These are phyloP conservation scores for Cynopterus sphinx DNA, from an alignment of 2,797 vertebrate species.

Conservation along the genomic window DNA sequence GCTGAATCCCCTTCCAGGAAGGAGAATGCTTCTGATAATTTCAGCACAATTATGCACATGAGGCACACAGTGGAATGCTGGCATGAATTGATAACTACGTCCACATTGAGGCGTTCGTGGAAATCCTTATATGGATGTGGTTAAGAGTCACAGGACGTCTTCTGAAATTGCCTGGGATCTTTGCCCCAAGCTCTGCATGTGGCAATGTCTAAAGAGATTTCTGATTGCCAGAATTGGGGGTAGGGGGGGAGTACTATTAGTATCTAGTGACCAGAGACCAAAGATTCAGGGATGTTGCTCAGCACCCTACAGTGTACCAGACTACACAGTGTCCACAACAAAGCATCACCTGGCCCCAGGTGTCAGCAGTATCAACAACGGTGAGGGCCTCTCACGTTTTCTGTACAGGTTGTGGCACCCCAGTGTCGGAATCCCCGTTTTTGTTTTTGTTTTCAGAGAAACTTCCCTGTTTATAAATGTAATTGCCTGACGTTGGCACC, in stretches of 20 bases:
- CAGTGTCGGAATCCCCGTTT: not conserved
- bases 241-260: not conserved
- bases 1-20: not conserved
- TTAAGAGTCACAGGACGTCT: not conserved
- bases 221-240: no score
- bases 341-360: not conserved
- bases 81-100: not conserved
- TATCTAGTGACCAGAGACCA: not conserved
- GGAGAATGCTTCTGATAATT: not conserved
- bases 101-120: not conserved
- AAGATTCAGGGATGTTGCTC: not conserved
- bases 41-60: not conserved
- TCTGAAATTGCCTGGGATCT: not conserved
- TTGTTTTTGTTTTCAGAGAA: not conserved
- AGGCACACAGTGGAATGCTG: not conserved
- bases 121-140: not conserved
- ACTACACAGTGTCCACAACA: no score
- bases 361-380: accelerated
- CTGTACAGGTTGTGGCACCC: not conserved
- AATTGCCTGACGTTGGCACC: not conserved
- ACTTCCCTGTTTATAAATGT: not conserved
- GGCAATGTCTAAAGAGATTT: not conserved
- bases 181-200: not conserved
- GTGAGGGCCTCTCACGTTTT: not conserved
- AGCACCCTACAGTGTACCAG: not conserved